Evolutionary conservation across 2,797 vertebrate species (phyloP), one percentile per base, ranked within the genome.

Genomic region (Petrocephalus sullivani): DNA sequence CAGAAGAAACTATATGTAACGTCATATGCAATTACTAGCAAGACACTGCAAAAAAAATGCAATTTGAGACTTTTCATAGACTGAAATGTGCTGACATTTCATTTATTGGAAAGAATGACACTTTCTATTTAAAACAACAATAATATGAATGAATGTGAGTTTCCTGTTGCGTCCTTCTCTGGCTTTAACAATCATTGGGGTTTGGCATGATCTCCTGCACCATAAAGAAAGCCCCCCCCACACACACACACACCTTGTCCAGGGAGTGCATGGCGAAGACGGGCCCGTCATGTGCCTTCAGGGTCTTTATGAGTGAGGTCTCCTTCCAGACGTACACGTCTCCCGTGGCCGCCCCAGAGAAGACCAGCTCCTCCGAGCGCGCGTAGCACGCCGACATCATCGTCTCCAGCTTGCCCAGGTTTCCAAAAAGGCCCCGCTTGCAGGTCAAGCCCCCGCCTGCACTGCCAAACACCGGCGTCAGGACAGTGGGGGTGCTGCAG

Each of bases 281-380:
- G 0, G 98, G 98, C 0, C 98, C 98, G 0, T 99, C 98, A 0
- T 99, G 98, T 86, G 98, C 97, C 91, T 99, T 99, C 90, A 99
- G 93, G 23, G 97, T 99, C 94, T 98, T 98, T 58, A 98, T 92
- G 19, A 99, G 94, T 0, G 96, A 91, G 0, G 95, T 95, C 88
- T 98, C 97, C 91, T 96, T 98, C 98, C 98, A 99, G 91, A 99
- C 96, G 93, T 97, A 99, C 90, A 99, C 97, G 78, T 99, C 98
- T 58, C 98, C 98, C 0, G 96, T 98, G 0, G 97, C 97, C 71
- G 98, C 97, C 0, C 98, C 98, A 0, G 98, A 98, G 93, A 98
- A 99, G 33, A 98, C 96, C 1, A 98, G 91, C 6, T 99, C 98
- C 92, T 99, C 98, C 0, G 96, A 91, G 0, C 97, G 95, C 0